phyloP scores from a whole-genome alignment of 1,140 invertebrate genomes.

The Campodea augens region DNA sequence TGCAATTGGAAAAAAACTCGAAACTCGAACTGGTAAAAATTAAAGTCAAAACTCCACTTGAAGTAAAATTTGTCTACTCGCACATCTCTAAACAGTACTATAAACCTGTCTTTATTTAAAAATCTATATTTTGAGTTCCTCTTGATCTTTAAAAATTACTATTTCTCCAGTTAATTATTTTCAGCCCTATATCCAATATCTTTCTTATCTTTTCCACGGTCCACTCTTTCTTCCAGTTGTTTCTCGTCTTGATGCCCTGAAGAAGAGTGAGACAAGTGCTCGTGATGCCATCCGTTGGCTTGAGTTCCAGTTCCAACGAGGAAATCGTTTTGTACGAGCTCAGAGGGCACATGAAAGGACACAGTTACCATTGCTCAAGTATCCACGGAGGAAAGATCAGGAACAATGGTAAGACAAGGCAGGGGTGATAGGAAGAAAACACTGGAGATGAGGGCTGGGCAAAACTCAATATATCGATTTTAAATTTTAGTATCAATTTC shows the following conservation, averaged over 20 bases:
- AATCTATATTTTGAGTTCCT: no score
- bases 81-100: no score
- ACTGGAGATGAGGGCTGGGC: no score
- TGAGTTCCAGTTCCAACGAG: conserved; percentile 61
- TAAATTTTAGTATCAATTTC: no score
- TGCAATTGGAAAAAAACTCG: no score
- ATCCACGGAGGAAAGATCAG: conserved; percentile 41
- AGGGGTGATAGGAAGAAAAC: no score
- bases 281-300: conserved; percentile 81
- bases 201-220: neutral
- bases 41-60: no score
- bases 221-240: conserved; percentile 42
- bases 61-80: no score
- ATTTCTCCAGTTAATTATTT: neutral
- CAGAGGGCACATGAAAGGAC: conserved; percentile 58
- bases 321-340: conserved; percentile 58
- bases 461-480: no score
- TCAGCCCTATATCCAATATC: neutral
- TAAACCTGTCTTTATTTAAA: no score
- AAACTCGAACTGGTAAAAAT: no score
- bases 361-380: conserved; percentile 50
- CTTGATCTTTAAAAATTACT: no score
- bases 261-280: conserved; percentile 52
- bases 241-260: conserved; percentile 63
- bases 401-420: conserved; percentile 35